These are phyloP conservation scores for Fregata magnificens DNA, from an alignment of 2,113 vertebrate species.

Conservation along the genomic window DNA sequence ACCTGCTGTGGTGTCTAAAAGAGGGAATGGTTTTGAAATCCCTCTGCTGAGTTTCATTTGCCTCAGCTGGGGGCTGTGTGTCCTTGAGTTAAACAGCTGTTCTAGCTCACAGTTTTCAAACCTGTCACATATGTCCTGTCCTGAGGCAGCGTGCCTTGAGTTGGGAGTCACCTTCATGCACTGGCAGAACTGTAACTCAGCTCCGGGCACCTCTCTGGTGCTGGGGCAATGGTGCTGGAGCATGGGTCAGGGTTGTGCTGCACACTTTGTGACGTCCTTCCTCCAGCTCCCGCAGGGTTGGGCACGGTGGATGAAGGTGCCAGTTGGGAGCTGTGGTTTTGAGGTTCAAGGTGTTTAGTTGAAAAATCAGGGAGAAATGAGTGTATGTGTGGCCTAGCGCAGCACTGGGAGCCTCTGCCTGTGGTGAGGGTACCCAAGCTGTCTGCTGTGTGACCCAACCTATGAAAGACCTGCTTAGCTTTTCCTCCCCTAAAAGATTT, in stretches of 20 bases:
- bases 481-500: background rate
- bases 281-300: background rate
- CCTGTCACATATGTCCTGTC: background rate
- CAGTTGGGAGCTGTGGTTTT: background rate
- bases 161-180: background rate
- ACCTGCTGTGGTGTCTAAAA: background rate
- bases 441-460: background rate
- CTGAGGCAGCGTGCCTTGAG: background rate
- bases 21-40: background rate
- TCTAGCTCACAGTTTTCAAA: background rate
- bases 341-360: background rate
- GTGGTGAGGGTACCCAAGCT: background rate
- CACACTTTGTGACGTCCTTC: rapidly evolving
- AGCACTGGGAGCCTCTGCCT: background rate
- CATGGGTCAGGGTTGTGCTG: background rate
- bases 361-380: background rate
- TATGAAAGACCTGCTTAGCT: background rate
- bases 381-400: rapidly evolving
- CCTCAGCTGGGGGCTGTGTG: background rate
- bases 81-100: background rate
- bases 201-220: background rate
- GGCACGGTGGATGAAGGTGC: background rate
- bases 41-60: background rate
- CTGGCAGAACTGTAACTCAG: background rate
- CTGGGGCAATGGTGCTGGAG: background rate